These are phyloP conservation scores for Harpalus rubripes DNA, from an alignment of 2,888 invertebrate genomes.

Conservation along the genomic window DNA sequence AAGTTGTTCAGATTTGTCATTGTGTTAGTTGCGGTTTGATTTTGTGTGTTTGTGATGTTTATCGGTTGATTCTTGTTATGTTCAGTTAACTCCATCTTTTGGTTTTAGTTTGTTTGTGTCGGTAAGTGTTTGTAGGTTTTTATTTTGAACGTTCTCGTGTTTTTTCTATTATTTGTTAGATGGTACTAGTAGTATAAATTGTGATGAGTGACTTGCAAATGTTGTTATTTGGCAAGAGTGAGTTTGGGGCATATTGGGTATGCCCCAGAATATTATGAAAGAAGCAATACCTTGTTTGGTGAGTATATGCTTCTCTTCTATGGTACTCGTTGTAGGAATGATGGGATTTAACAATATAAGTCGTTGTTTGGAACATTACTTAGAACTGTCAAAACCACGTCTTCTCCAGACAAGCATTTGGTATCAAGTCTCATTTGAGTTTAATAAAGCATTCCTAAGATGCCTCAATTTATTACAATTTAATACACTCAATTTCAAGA, in stretches of 20 bases:
- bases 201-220: conserved; percentile 4
- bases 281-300: conserved; percentile 1
- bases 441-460: too few relatives aligned
- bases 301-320: neutral
- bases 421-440: too few relatives aligned
- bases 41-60: conserved; percentile 6
- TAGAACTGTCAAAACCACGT: neutral
- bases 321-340: neutral
- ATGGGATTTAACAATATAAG: too few relatives aligned
- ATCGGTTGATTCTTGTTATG: conserved; percentile 1
- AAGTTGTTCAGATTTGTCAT: conserved; percentile 18
- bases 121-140: conserved; percentile 8
- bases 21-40: conserved; percentile 9
- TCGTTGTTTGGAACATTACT: conserved; percentile 11
- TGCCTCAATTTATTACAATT: too few relatives aligned
- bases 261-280: neutral
- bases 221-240: neutral
- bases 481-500: too few relatives aligned
- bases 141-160: neutral
- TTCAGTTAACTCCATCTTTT: conserved; percentile 5
- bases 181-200: neutral
- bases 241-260: conserved; percentile 5
- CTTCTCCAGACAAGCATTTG: too few relatives aligned
- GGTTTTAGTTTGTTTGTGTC: conserved; percentile 5
- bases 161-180: conserved; percentile 3